Percentiles rank a stretch among this genome's conserved stretches.
Conservation (phyloP, 1,140 invertebrate species). For the Lordiphosa mommai region DNA sequence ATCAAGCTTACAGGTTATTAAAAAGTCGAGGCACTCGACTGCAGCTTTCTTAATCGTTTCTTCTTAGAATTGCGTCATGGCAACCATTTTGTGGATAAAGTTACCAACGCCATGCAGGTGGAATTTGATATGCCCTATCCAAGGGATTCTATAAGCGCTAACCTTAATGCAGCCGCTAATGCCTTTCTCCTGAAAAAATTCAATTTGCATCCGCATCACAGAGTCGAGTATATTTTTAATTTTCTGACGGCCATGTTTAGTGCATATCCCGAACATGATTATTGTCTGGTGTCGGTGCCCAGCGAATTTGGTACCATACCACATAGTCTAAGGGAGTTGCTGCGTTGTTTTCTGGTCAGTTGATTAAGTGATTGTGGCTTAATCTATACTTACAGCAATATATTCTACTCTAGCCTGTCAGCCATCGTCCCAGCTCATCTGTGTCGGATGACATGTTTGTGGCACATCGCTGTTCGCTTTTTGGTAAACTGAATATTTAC, state of each 20-base stretch:
- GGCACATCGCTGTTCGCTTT: constrained; percentile 44
- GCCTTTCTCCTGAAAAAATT: constrained; percentile 51
- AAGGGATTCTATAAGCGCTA: not conserved
- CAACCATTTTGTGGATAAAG: constrained; percentile 22
- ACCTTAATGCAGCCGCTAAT: constrained; percentile 8
- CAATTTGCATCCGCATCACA: constrained; percentile 39
- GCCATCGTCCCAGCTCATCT: constrained; percentile 27
- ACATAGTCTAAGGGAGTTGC: constrained; percentile 18
- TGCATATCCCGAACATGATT: constrained; percentile 48
- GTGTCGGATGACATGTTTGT: constrained; percentile 38
- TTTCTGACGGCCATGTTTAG: constrained; percentile 50
- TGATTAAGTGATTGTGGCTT: not conserved
- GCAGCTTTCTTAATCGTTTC: not conserved
- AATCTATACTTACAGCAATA: too few relatives aligned
- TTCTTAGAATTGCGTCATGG: constrained; percentile 23
- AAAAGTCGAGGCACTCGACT: too few relatives aligned
- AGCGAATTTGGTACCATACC: not conserved
- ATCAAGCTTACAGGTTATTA: too few relatives aligned
- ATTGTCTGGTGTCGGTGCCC: constrained; percentile 35
- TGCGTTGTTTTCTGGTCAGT: constrained; percentile 45
- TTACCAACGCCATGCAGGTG: constrained; percentile 7
- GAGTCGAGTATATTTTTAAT: constrained; percentile 37
- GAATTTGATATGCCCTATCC: constrained; percentile 12
- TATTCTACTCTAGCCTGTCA: constrained; percentile 20
- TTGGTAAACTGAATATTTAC: constrained; percentile 32